Evolutionary conservation across 1,140 invertebrate genomes (phyloP).

Genomic region (Penaeus indicus): DNA sequence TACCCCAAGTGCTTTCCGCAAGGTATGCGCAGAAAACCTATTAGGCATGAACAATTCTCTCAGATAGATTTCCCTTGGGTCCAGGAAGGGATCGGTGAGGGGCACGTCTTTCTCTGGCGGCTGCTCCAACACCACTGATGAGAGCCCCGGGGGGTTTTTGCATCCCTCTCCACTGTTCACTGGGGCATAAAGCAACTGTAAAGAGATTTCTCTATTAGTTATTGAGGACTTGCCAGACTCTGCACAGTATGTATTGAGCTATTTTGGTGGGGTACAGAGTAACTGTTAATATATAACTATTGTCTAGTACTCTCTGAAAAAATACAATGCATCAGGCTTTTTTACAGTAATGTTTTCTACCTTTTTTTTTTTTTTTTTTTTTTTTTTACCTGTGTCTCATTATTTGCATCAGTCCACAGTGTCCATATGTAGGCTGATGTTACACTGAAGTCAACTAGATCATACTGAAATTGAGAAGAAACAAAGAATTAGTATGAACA

Average conservation of each 20-base stretch:
- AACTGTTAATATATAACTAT: too few species aligned
- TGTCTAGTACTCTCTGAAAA: too few species aligned
- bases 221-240: too few species aligned
- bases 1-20: slow-evolving; percentile 56
- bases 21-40: slow-evolving; percentile 51
- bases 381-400: slow-evolving; percentile 49
- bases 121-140: slow-evolving; percentile 44
- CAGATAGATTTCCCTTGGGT: slow-evolving; percentile 62
- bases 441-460: slow-evolving; percentile 50
- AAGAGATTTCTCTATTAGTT: background rate
- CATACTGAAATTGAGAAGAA: slow-evolving; percentile 22
- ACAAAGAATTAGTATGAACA: background rate
- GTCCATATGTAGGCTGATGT: slow-evolving; percentile 39
- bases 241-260: too few species aligned
- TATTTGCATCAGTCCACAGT: slow-evolving; percentile 47
- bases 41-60: slow-evolving; percentile 61
- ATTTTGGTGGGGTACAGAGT: too few species aligned
- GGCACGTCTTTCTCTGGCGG: slow-evolving; percentile 59
- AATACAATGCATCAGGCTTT: too few species aligned
- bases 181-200: slow-evolving; percentile 59
- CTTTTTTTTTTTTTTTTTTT: background rate
- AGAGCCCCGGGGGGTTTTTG: slow-evolving; percentile 35
- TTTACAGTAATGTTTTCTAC: background rate
- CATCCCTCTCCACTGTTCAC: slow-evolving; percentile 42
- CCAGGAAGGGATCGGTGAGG: slow-evolving; percentile 60